These are phyloP conservation scores for Bimastos eiseni DNA, from an alignment of 2,888 invertebrate species.

Conservation along the genomic window DNA sequence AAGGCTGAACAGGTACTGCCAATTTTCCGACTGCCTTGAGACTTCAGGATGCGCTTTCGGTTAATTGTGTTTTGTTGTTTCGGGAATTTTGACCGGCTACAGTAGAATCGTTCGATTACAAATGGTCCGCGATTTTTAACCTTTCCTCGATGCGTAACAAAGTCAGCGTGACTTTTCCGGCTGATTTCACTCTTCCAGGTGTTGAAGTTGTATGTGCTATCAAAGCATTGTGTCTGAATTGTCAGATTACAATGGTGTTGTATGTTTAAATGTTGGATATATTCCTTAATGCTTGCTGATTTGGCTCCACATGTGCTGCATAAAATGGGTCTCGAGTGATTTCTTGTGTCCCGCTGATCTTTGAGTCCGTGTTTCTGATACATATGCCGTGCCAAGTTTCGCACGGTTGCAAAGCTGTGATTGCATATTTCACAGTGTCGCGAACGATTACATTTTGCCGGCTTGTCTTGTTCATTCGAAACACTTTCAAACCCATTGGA, in stretches of 20 bases:
- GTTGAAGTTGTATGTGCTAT: neutral
- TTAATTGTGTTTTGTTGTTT: neutral
- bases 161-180: neutral
- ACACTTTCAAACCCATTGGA: neutral
- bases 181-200: neutral
- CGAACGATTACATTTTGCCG: neutral
- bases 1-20: neutral
- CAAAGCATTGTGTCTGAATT: neutral
- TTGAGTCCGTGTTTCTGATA: neutral
- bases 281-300: neutral
- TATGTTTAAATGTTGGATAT: neutral
- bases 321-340: neutral
- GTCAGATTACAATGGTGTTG: neutral
- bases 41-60: neutral
- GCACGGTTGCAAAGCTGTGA: neutral
- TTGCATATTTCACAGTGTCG: neutral
- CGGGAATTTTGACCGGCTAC: neutral
- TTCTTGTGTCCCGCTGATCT: conserved; percentile 13
- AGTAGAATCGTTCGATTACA: neutral
- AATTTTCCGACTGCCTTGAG: neutral
- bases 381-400: neutral
- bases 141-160: neutral
- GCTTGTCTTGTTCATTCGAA: neutral
- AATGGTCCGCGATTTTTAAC: neutral
- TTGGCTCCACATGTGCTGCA: neutral